Percentiles rank a stretch among this genome's conserved stretches.
Conservation (phyloP, 2,113 vertebrate genomes). For the Camelus dromedarius region DNA sequence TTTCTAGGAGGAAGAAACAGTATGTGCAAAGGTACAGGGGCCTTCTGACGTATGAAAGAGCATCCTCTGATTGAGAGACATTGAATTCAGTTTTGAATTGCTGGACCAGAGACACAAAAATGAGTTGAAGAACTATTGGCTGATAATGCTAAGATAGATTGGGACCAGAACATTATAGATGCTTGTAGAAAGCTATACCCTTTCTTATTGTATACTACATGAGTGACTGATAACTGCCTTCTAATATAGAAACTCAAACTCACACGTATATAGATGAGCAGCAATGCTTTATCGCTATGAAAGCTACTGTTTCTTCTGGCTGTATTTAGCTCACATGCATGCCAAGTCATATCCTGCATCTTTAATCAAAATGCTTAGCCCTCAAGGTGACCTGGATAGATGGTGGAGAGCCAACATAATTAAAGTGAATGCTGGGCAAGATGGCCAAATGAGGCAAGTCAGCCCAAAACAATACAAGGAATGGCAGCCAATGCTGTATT, state of each 20-base stretch:
- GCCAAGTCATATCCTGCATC: neutral
- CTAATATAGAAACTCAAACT: neutral
- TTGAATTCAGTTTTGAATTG: neutral
- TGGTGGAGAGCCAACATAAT: neutral
- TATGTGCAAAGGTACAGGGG: neutral
- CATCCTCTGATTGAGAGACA: neutral
- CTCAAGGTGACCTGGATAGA: neutral
- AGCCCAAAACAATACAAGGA: neutral
- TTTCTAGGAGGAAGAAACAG: neutral
- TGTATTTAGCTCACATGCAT: neutral
- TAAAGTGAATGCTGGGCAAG: neutral
- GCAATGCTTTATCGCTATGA: neutral
- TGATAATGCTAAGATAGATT: neutral
- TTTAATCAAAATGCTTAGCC: neutral
- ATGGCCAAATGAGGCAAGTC: neutral
- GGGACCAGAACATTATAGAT: neutral
- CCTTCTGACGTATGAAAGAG: neutral
- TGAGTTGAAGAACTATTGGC: neutral
- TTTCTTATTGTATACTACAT: neutral
- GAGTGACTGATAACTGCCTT: neutral
- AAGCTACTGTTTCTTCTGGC: neutral
- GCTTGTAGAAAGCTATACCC: neutral
- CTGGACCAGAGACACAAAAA: neutral
- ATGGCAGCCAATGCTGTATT: neutral
- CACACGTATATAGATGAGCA: neutral